Conservation (phyloP, 2,113 vertebrate genomes). For the Erythrocercus mccallii region DNA sequence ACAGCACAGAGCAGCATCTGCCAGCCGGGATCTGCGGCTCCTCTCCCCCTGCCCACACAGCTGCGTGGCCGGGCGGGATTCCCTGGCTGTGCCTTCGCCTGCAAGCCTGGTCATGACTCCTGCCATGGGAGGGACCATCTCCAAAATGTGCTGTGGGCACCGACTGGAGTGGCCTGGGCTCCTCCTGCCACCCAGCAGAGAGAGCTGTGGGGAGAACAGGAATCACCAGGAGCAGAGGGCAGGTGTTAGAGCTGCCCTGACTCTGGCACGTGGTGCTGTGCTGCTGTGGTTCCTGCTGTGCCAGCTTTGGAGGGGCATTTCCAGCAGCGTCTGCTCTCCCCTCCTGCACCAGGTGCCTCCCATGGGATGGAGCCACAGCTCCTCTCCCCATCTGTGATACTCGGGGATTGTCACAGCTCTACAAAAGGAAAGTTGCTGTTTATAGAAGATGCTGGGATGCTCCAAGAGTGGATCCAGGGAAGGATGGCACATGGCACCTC, state of each 20-base stretch:
- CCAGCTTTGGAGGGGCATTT: neutral
- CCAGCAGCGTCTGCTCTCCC: neutral
- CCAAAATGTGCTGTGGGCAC: neutral
- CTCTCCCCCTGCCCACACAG: neutral
- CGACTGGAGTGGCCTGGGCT: neutral
- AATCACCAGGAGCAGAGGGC: fast-evolving
- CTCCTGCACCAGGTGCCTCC: neutral
- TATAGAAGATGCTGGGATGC: neutral
- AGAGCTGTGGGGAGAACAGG: neutral
- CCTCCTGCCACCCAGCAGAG: neutral
- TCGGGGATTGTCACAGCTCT: neutral
- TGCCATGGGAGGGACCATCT: neutral
- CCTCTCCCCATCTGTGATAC: neutral
- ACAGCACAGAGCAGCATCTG: fast-evolving
- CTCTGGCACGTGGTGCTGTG: fast-evolving
- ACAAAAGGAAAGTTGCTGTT: neutral
- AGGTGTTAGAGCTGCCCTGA: neutral
- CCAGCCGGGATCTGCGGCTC: fast-evolving
- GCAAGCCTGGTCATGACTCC: neutral
- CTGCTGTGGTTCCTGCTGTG: neutral
- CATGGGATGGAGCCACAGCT: neutral
- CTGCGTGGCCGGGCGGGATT: neutral
- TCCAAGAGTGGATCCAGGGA: neutral
- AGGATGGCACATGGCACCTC: neutral
- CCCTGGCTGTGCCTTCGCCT: neutral